Evolutionary conservation across 2,113 vertebrate genomes (phyloP).

Genomic region (Notothenia rossii): DNA sequence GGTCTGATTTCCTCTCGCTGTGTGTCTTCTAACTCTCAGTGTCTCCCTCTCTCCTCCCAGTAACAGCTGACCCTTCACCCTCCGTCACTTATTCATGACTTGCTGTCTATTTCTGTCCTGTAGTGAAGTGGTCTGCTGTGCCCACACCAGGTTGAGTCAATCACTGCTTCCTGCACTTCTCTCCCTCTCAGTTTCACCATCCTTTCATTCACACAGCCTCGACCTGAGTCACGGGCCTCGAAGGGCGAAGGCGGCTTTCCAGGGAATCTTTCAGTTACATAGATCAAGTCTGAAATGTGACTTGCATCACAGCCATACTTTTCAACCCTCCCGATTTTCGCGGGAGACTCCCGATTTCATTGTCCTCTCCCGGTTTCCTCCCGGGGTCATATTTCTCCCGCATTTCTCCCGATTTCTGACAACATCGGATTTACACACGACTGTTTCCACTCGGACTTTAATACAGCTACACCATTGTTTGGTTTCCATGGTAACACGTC

Average conservation of each 20-base stretch:
- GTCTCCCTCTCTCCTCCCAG: constrained; percentile 42
- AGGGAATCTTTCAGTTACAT: constrained; percentile 18
- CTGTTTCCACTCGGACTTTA: too few species aligned
- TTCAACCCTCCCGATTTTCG: too few species aligned
- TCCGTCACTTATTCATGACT: constrained; percentile 56
- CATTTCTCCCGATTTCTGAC: too few species aligned
- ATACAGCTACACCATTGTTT: too few species aligned
- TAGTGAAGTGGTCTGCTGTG: constrained; percentile 39
- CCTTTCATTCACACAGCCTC: constrained; percentile 22
- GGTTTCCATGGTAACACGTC: too few species aligned
- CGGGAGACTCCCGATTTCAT: too few species aligned
- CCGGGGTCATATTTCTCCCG: too few species aligned
- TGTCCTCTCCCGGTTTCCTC: too few species aligned
- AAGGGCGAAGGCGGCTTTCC: constrained; percentile 12
- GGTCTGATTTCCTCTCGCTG: constrained; percentile 14
- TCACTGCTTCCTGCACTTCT: constrained; percentile 54
- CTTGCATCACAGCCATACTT: too few species aligned
- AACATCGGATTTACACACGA: too few species aligned
- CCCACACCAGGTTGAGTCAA: constrained; percentile 73
- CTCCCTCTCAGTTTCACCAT: constrained; percentile 38
- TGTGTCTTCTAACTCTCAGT: constrained; percentile 20
- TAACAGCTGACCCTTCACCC: constrained; percentile 82
- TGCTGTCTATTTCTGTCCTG: constrained; percentile 74
- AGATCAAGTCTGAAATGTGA: too few species aligned
- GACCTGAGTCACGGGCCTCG: constrained; percentile 18